Percentiles rank a stretch among this genome's conserved stretches.
These are phyloP conservation scores for Seladonia tumulorum DNA, from an alignment of 2,888 invertebrate genomes.

Conservation along the genomic window DNA sequence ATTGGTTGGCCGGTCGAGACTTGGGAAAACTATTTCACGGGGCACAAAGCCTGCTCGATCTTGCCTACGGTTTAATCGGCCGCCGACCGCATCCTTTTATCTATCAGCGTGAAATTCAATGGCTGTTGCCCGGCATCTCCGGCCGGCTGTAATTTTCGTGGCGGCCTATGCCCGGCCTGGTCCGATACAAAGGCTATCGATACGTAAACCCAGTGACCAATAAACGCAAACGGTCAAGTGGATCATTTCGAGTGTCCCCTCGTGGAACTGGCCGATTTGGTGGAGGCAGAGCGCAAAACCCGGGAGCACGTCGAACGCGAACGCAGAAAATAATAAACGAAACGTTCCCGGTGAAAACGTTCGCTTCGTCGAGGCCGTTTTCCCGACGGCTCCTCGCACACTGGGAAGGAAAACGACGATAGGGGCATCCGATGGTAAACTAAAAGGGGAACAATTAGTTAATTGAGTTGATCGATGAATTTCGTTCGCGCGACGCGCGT, in stretches of 20 bases:
- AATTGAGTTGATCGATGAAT: slow-evolving; percentile 84
- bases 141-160: slow-evolving; percentile 25
- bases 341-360: slow-evolving; percentile 30
- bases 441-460: slow-evolving; percentile 81
- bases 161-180: neutral
- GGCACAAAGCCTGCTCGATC: neutral
- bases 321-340: slow-evolving; percentile 53
- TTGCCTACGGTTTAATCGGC: slow-evolving; percentile 8
- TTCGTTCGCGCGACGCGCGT: slow-evolving; percentile 79
- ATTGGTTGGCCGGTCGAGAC: neutral
- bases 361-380: slow-evolving; percentile 11
- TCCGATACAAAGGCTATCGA: slow-evolving; percentile 47
- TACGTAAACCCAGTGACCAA: slow-evolving; percentile 62
- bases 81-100: neutral
- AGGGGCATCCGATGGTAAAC: slow-evolving; percentile 17
- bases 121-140: slow-evolving; percentile 23
- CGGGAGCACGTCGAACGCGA: slow-evolving; percentile 16
- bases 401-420: slow-evolving; percentile 56
- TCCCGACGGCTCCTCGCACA: slow-evolving; percentile 21
- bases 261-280: neutral
- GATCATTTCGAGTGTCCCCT: slow-evolving; percentile 47
- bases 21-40: neutral
- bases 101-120: slow-evolving; percentile 5
- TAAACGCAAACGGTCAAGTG: slow-evolving; percentile 55
- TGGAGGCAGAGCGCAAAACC: neutral